Conservation (phyloP, 2,113 vertebrate species). For the Psittacus erithacus region DNA sequence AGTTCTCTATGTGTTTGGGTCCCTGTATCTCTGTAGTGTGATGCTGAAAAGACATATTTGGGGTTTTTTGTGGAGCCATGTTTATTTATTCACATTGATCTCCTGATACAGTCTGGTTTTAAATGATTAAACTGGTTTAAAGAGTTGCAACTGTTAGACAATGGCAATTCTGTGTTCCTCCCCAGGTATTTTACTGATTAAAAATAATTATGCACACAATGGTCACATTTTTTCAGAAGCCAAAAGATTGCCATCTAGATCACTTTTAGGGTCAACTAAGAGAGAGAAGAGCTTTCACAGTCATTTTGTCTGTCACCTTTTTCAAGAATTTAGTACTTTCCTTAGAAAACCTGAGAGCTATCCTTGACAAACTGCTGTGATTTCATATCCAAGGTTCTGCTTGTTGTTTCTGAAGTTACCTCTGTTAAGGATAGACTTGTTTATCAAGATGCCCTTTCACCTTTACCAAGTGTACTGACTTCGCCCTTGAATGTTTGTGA, state of each 20-base stretch:
- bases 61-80: fast-evolving
- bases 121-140: not conserved
- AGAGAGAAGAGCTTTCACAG: not conserved
- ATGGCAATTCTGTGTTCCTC: not conserved
- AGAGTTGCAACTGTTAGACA: not conserved
- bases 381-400: not conserved
- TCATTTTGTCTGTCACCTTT: not conserved
- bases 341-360: not conserved
- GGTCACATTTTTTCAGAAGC: not conserved
- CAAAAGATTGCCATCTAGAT: not conserved
- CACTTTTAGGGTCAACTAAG: not conserved
- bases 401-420: not conserved
- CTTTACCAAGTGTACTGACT: not conserved
- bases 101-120: not conserved
- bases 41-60: not conserved
- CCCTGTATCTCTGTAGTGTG: not conserved
- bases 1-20: not conserved
- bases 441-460: not conserved
- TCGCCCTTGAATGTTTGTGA: not conserved
- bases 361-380: fast-evolving
- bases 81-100: not conserved
- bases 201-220: not conserved
- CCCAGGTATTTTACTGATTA: not conserved
- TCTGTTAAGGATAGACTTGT: not conserved
- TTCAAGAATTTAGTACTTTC: not conserved